phyloP scores from a whole-genome alignment of 2,797 vertebrate genomes.

The Crax fasciolata region DNA sequence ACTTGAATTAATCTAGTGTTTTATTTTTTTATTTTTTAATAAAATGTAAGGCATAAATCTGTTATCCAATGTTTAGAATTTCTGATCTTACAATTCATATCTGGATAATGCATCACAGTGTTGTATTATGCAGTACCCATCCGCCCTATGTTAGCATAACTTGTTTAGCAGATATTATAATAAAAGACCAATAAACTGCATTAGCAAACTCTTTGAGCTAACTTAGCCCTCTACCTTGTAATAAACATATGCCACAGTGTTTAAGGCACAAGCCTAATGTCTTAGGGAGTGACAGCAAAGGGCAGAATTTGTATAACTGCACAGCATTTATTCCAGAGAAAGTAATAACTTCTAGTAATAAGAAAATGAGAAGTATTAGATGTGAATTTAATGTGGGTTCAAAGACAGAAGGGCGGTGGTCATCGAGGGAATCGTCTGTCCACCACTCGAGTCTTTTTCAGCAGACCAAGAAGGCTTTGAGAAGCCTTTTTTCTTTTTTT shows the following conservation, averaged over 20 bases:
- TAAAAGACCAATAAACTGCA: background rate
- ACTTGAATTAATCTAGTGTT: background rate
- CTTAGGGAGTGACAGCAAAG: background rate
- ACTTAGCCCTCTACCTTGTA: background rate
- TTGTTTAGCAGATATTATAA: background rate
- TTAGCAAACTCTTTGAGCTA: background rate
- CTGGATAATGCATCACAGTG: background rate
- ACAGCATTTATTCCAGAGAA: background rate
- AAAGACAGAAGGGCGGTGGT: background rate
- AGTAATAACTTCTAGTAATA: background rate
- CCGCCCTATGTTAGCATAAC: background rate
- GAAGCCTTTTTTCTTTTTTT: background rate
- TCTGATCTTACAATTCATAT: background rate
- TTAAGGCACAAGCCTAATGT: background rate
- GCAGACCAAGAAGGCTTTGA: background rate
- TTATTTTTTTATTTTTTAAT: background rate
- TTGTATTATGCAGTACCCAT: background rate
- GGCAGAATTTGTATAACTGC: background rate
- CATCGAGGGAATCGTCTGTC: background rate
- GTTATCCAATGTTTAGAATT: background rate
- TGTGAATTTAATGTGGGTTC: background rate
- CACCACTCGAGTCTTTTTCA: background rate
- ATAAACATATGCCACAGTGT: background rate
- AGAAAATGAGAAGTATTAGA: conserved; percentile 7
- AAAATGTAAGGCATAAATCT: background rate